A percentile compares a stretch with the other conserved stretches of the same genome.
phyloP scores from a whole-genome alignment of 2,888 invertebrate species.

The Drosophila koepferae region DNA sequence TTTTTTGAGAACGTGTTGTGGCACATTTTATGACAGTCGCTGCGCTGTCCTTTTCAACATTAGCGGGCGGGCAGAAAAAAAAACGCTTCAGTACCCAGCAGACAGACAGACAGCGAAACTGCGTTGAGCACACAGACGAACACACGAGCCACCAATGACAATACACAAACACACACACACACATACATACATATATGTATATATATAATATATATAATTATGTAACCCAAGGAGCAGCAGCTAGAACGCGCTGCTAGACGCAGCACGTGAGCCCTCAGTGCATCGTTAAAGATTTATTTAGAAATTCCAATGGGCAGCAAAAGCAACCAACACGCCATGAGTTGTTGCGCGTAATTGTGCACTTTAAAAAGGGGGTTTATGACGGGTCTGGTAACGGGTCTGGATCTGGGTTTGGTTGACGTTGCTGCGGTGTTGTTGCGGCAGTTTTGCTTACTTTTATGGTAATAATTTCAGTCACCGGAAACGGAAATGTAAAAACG shows the following conservation, averaged over 20 bases:
- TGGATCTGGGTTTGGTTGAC: background rate
- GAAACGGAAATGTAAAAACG: slow-evolving; percentile 80
- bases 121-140: slow-evolving; percentile 19
- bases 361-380: slow-evolving; percentile 30
- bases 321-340: slow-evolving; percentile 43
- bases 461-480: slow-evolving; percentile 76
- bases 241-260: slow-evolving; percentile 11
- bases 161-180: slow-evolving; percentile 4
- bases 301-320: slow-evolving; percentile 61
- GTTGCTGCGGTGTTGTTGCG: slow-evolving; percentile 12
- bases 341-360: slow-evolving; percentile 65
- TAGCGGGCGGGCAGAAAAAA: slow-evolving; percentile 35
- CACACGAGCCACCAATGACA: slow-evolving; percentile 32
- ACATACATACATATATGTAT: too few species aligned
- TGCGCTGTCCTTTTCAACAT: slow-evolving; percentile 49
- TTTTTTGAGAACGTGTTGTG: slow-evolving; percentile 66
- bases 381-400: background rate
- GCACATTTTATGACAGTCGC: slow-evolving; percentile 65
- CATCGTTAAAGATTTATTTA: slow-evolving; percentile 78
- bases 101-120: slow-evolving; percentile 34
- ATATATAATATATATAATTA: background rate
- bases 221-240: slow-evolving; percentile 9
- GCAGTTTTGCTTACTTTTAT: slow-evolving; percentile 70
- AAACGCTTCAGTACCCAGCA: slow-evolving; percentile 49
- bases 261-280: slow-evolving; percentile 60